These are phyloP conservation scores for Electrophaes corylata DNA, from an alignment of 2,888 invertebrate genomes.

Conservation along the genomic window DNA sequence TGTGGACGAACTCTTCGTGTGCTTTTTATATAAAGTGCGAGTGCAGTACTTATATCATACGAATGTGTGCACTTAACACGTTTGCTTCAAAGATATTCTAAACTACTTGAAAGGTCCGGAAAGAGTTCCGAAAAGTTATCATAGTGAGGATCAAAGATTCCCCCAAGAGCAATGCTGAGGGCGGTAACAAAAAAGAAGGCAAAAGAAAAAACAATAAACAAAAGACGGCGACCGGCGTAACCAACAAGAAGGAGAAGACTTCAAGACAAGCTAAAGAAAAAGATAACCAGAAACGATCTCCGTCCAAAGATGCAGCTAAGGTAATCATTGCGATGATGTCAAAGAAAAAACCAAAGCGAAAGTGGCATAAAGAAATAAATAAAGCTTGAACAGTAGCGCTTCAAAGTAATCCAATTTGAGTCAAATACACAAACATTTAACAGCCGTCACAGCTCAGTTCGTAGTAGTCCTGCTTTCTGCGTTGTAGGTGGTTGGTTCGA, in stretches of 20 bases:
- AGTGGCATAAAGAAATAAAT: slow-evolving; percentile 6
- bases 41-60: slow-evolving; percentile 4
- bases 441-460: too few relatives aligned
- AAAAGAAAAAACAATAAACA: slow-evolving; percentile 86
- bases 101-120: slow-evolving; percentile 36
- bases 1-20: not conserved
- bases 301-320: slow-evolving; percentile 59
- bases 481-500: too few relatives aligned
- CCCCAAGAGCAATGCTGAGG: slow-evolving; percentile 85
- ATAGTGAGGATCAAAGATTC: slow-evolving; percentile 88
- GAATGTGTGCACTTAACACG: slow-evolving; percentile 3
- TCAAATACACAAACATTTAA: slow-evolving; percentile 13
- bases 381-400: slow-evolving; percentile 1
- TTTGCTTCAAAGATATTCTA: slow-evolving; percentile 1
- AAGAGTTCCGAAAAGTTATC: slow-evolving; percentile 76
- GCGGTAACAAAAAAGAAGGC: slow-evolving; percentile 85
- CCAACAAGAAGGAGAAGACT: slow-evolving; percentile 69
- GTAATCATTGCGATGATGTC: slow-evolving; percentile 52
- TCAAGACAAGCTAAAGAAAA: slow-evolving; percentile 65
- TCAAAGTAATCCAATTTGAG: not conserved
- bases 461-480: too few relatives aligned
- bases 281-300: slow-evolving; percentile 59
- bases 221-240: slow-evolving; percentile 82
- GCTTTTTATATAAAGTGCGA: not conserved
- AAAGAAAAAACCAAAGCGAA: slow-evolving; percentile 25